Evolutionary conservation across 2,113 vertebrate genomes (phyloP), one percentile per base, ranked within the genome.

Genomic region (Glaucidium brasilianum): DNA sequence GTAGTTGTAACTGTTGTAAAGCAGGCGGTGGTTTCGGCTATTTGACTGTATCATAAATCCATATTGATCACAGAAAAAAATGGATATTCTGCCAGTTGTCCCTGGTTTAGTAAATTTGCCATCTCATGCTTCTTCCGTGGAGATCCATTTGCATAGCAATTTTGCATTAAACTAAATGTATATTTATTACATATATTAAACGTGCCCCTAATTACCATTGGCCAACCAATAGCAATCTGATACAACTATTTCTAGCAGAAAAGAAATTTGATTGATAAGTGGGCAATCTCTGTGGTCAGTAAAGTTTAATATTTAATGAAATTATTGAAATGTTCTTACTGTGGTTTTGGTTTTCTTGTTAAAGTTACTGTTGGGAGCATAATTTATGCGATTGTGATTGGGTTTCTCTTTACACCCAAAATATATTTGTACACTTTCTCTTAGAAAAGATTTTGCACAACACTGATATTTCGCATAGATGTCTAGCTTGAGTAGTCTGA

Each of bases 271-370:
- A 84, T 60, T 96, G 89, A 52, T 87, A 88, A 95, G 43, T 74
- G 45, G 58, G 66, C 56, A 80, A 90, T 91, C 62, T 88, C 52
- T 77, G 67, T 85, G 67, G 66, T 93, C 78, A 78, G 35, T 82
- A 56, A 73, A 80, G 56, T 56, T 79, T 63, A 85, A 84, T 88
- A 87, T 76, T 95, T 97, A 95, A 96, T 97, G 74, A 94, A 83
- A 83, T 79, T 93, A 92, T 95, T 92, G 85, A 92, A 79, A 67
- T 85, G 23, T 86, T 96, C 60, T 88, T 92, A 32, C 72, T 18
- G 9, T 67, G 76, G 11, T 29, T 43, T 81, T 68, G 55, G 9
- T 90, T 95, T 95, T 95, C 88, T 59, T 88, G 62, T 85, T 91
- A 88, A 67, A 86, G 56, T 71, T 85, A 74, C 43, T 19, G 11